Base-by-base conservation (phyloP, 2,888 invertebrate species). In the Lepidochitona cinerea region DNA sequence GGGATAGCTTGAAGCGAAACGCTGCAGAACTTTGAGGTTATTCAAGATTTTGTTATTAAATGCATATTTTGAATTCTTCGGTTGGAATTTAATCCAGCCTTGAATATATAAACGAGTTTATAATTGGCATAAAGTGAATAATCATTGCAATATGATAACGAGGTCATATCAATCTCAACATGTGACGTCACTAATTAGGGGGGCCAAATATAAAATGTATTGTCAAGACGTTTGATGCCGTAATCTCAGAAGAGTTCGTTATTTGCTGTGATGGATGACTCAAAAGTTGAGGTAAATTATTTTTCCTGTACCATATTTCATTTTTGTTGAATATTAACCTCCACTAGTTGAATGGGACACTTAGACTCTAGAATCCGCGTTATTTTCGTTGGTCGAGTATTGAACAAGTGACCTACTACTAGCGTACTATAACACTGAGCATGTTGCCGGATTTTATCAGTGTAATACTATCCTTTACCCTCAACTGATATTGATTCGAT, bases 101-200 rank as follows among this genome's bases (percentile, higher is more conserved):
- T n/a, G n/a, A n/a, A n/a, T n/a, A n/a, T n/a, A n/a, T n/a, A n/a
- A n/a, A n/a, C n/a, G n/a, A n/a, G n/a, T n/a, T n/a, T n/a, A n/a
- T n/a, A n/a, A 49, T 49, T n/a, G 49, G n/a, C 7, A 49, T 18
- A 49, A 49, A 49, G 49, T 49, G 49, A n/a, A 49, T n/a, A 23
- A 37, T 66, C 35, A 82, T 82, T 82, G 79, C 81, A 86, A 86
- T 88, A 88, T 88, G 88, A 79, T 85, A 88, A 87, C 87, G 82
- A 85, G 81, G 74, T 78, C 77, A 79, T 75, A 78, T 81, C 82
- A 18, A 26, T n/a, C 81, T 77, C 79, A 77, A 74, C 72, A 68
- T 75, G 86, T 87, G 88, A 87, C 88, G 88, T 88, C 88, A 88
- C 84, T 88, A 87, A 88, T 88, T 88, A 88, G 86, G 84, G 86